These are phyloP conservation scores for Aphelenchoides fujianensis DNA, from an alignment of 1,140 invertebrate genomes.

Conservation along the genomic window DNA sequence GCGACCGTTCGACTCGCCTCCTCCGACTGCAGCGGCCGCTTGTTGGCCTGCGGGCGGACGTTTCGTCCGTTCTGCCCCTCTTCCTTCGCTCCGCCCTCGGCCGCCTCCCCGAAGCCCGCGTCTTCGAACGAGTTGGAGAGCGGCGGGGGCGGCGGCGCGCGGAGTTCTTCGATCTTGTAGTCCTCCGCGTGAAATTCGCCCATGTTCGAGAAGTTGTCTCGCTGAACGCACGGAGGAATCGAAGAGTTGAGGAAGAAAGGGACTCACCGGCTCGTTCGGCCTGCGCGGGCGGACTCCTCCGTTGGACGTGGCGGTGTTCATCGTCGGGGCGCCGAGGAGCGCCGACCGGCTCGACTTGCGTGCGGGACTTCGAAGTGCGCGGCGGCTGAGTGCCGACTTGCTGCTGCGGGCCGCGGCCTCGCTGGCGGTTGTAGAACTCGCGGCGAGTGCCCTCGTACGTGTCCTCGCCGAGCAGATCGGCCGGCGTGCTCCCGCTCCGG, in stretches of 20 bases:
- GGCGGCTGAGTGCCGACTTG: conserved; percentile 6
- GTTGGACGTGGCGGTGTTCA: not conserved
- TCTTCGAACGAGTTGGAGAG: not conserved
- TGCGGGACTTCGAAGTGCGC: not conserved
- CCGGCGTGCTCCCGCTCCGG: not conserved
- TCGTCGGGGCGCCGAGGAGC: conserved; percentile 11
- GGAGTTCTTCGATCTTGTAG: conserved; percentile 21
- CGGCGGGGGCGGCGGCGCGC: not conserved
- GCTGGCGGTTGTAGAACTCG: conserved; percentile 34
- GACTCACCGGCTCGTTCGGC: conserved; percentile 16
- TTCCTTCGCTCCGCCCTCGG: not conserved
- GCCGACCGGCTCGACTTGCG: not conserved
- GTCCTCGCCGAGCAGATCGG: conserved; percentile 9
- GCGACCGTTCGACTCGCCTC: not conserved
- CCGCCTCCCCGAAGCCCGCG: not conserved
- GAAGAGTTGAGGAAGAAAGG: not conserved
- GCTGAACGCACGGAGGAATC: conserved; percentile 25
- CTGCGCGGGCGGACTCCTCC: not conserved
- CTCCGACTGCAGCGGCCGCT: not conserved
- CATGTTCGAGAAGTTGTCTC: conserved; percentile 55
- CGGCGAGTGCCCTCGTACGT: conserved; percentile 32
- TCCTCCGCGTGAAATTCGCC: conserved; percentile 55
- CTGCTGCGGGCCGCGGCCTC: not conserved
- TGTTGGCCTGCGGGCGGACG: not conserved
- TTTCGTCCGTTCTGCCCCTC: not conserved